Evolutionary conservation across 2,888 invertebrate species (phyloP), one percentile per base, ranked within the genome.

Genomic region (Autographa gamma): DNA sequence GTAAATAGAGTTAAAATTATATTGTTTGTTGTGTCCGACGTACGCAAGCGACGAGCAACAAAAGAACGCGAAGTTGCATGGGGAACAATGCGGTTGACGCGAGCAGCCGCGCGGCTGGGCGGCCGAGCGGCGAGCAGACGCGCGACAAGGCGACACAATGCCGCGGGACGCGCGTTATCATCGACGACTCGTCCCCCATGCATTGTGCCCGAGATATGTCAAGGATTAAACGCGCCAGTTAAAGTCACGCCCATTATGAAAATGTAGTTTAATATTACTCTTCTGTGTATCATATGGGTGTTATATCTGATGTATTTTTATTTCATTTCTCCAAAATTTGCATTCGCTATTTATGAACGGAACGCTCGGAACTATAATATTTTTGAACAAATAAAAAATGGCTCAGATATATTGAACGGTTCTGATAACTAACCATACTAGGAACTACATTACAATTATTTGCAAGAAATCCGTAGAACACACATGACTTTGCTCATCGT

Each of bases 81-180:
- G 48, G 19, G 69, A 71, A 79, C 79, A 79, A 79, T 79, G 70
- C 68, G 68, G 79, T 70, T 77, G 79, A 77, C 71, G 74, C 66
- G 66, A 60, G 60, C 38, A 34, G 54, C 63, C 43, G 63, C 59
- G 74, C 71, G 79, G 66, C 71, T 60, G 52, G 14, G 65, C 68
- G 61, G 66, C 71, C 62, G 52, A n/a, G 65, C 68, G 61, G 73
- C 62, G 69, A 43, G 60, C 38, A 41, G 54, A 41, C 43, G 63
- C 60, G 74, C 71, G 79, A 76, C 77, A 65, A 64, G 74, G 61
- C 60, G 67, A 67, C 79, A 79, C 79, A 77, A 79, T 79, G 66
- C 74, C 62, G 52, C n/a, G 65, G 72, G 61, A 76, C 62, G 69
- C 52, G 18, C 48, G 71, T 65, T 79, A 79, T 76, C 79, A 41